Evolutionary conservation across 1,140 invertebrate species (phyloP), one percentile per base, ranked within the genome.

Genomic region (Drosophila arizonae): DNA sequence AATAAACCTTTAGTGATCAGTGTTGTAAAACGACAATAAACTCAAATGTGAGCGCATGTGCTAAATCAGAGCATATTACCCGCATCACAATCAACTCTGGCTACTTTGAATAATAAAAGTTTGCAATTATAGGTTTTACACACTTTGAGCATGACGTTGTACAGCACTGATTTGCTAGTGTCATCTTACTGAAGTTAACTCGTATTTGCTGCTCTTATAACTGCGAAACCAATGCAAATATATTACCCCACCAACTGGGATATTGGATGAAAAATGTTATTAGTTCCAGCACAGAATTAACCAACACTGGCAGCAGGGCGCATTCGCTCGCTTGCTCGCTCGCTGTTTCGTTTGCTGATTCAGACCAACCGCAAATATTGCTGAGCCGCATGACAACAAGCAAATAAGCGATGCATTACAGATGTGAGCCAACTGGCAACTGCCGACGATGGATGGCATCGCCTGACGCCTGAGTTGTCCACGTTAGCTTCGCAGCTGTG

Each of bases 351-450:
- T 54, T 50, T 55, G 28, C 56, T 72, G 64, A 55, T 72, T 48
- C 64, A 55, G 67, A 67, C 50, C 48, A 56, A 76, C 74, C 71
- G 71, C 77, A 85, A 85, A 85, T 81, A 85, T 81, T 78, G 71
- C 39, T 57, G 67, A 73, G 81, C 65, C 81, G 62, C 75, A 68
- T 60, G 78, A 66, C 78, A 76, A 66, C 48, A 66, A 67, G 69
- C 81, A 84, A 84, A 84, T 77, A 84, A 80, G 62, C 84, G 73
- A 85, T 85, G 81, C 77, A 85, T 77, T 85, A 77, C 79, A 72
- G 77, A 85, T 85, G 76, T 43, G 61, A 61, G 30, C 54, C 61
- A 52, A 65, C 69, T 66, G 69, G 36, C 67, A 55, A 57, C 61
- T 51, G 45, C 11, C 36, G 33, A 54, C 26, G 24, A 54, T 8